phyloP scores from a whole-genome alignment of 2,888 invertebrate species.

The Odontocolon sp. region DNA sequence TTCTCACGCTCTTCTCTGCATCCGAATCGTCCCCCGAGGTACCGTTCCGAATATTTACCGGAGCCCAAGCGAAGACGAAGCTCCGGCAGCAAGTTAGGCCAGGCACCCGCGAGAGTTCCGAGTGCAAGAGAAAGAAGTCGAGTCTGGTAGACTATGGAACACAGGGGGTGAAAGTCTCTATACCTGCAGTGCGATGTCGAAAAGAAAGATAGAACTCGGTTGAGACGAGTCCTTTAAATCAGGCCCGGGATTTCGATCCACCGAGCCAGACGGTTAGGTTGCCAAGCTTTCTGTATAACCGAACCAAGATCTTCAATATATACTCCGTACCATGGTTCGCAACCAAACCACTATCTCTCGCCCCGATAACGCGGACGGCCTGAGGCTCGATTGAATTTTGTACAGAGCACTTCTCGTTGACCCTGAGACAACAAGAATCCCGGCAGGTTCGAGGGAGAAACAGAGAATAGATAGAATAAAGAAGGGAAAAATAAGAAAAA shows the following conservation, averaged over 20 bases:
- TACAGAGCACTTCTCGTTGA: conserved; percentile 52
- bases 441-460: not conserved
- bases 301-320: conserved; percentile 19
- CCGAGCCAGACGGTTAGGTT: conserved; percentile 35
- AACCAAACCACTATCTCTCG: conserved; percentile 38
- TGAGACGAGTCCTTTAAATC: conserved; percentile 50
- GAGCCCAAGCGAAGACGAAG: conserved; percentile 46
- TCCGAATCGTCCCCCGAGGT: conserved; percentile 62
- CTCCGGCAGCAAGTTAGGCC: conserved; percentile 38
- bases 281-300: conserved; percentile 9
- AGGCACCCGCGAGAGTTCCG: conserved; percentile 33
- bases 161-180: not conserved
- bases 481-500: not conserved
- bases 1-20: conserved; percentile 42
- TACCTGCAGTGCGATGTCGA: too few species aligned
- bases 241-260: conserved; percentile 51
- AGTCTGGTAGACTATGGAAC: not conserved
- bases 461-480: conserved; percentile 21
- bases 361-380: conserved; percentile 44
- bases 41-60: conserved; percentile 65
- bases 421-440: conserved; percentile 51
- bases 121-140: conserved; percentile 22
- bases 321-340: conserved; percentile 21
- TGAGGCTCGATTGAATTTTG: conserved; percentile 59
- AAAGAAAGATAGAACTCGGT: not conserved